phyloP scores from a whole-genome alignment of 30 jellyfish, hydroid and myxozoan species.

The Turritopsis dohrnii region DNA sequence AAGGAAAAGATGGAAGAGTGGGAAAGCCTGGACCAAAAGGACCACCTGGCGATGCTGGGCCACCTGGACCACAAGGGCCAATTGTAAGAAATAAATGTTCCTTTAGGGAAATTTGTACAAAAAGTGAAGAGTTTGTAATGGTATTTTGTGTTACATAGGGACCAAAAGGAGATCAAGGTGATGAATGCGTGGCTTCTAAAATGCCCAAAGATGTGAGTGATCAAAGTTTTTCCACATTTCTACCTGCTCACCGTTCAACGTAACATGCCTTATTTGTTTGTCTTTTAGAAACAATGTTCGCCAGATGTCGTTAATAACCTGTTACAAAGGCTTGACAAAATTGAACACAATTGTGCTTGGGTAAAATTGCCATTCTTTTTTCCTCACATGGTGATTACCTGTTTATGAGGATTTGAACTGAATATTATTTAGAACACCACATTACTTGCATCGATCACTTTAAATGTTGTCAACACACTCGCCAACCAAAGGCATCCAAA shows the following conservation, averaged over 20 bases:
- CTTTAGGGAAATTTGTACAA: neutral
- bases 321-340: conserved; percentile 62
- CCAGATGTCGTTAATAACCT: conserved; percentile 71
- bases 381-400: neutral
- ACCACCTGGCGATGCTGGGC: conserved; percentile 98
- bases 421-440: conserved; percentile 72
- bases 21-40: conserved; percentile 99
- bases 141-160: conserved; percentile 43
- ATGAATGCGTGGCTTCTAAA: conserved; percentile 82
- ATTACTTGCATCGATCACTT: conserved; percentile 88
- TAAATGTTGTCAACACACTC: conserved; percentile 83
- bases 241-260: neutral
- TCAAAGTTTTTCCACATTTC: neutral
- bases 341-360: conserved; percentile 75
- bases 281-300: conserved; percentile 74
- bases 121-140: neutral
- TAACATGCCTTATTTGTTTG: neutral
- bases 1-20: conserved; percentile 96
- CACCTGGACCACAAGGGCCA: conserved; percentile 99
- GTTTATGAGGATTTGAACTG: neutral
- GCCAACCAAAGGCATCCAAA: conserved; percentile 58
- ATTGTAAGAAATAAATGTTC: conserved; percentile 48
- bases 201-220: conserved; percentile 75
- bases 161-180: conserved; percentile 98
- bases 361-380: conserved; percentile 32